Evolutionary conservation across 2,113 vertebrate species (phyloP), one percentile per base, ranked within the genome.

Genomic region (Aplodontia rufa): DNA sequence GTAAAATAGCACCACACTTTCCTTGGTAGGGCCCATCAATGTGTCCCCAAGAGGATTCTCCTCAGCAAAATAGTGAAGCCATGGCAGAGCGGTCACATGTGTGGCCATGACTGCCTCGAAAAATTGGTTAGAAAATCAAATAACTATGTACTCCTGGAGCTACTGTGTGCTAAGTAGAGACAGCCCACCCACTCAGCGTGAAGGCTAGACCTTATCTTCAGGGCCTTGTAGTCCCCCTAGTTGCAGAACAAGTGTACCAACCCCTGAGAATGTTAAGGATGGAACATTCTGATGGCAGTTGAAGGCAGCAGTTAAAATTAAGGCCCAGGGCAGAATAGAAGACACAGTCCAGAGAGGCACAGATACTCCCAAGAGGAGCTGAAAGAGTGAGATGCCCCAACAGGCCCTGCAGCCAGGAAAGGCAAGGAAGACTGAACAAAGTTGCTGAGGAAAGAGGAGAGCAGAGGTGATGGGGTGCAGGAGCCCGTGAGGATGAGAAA

Each of bases 241-340:
- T 3, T 11, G 1, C 6, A 78, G 49, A 58, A 8, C 6, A 20
- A 40, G 47, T 13, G 45, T 6, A 49, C 72, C 88, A 95, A 92
- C 94, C 78, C 24, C 93, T 51, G 4, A 96, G 97, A 97, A 97
- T 64, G n/a, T 91, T 88, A 88, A 89, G 69, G 74, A 22, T 11
- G 35, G 81, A 96, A 91, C 72, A 88, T 96, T 97, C 97, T 37
- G 28, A 6, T 91, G 97, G 68, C 97, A 97, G 97, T 97, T 97
- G 86, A 91, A 90, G 16, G 35, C 80, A 75, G 55, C 95, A 6
- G 96, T 95, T 97, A 35, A 64, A 78, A 42, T 37, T 22, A 11
- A 60, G 60, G 4, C 72, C 55, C 58, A 28, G 40, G 4, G 76
- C 45, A 76, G 30, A 22, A 37, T 12, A 96, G 55, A 42, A 74